Evolutionary conservation across 2,888 invertebrate genomes (phyloP), one percentile per base, ranked within the genome.

Genomic region (Elaeidobius kamerunicus): DNA sequence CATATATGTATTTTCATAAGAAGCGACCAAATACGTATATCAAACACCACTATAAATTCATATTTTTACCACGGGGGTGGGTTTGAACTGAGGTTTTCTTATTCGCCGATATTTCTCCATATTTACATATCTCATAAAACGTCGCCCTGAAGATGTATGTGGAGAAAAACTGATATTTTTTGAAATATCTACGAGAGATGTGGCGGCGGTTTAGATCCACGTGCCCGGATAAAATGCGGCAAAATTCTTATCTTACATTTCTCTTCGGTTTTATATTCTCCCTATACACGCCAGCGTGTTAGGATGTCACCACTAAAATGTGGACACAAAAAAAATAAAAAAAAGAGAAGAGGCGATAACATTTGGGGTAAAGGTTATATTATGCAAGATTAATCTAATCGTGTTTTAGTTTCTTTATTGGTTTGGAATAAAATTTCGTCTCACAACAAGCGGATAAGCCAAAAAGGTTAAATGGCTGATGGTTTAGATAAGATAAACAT

Each of bases 91-190:
- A 67, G 68, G 68, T 69, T 69, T 64, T 68, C 67, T 67, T 69
- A 69, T 67, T 63, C 66, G 59, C 63, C 64, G 65, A 67, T 68
- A 68, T 69, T 67, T 68, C 66, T 67, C 62, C 67, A 65, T 69
- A 70, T 69, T 70, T 69, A 70, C 69, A 70, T 70, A 70, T 69
- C 68, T 69, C 68, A 69, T 69, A 70, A 69, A 67, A 62, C 60
- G 64, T 61, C 60, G 56, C 57, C 57, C 18, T 34, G 46, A 46
- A 65, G 67, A 66, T 68, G 63, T 65, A 66, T 64, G 66, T 62
- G 55, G 61, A 57, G 63, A 65, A 40, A 52, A 52, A 44, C 51
- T 38, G 63, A 69, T 69, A 68, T 69, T 65, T 67, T 66, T 63
- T 57, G 57, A 60, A 62, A 67, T 64, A 62, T 65, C 39, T 52